Evolutionary conservation across 1,140 invertebrate species (phyloP).

Genomic region (Drosophila hydei): DNA sequence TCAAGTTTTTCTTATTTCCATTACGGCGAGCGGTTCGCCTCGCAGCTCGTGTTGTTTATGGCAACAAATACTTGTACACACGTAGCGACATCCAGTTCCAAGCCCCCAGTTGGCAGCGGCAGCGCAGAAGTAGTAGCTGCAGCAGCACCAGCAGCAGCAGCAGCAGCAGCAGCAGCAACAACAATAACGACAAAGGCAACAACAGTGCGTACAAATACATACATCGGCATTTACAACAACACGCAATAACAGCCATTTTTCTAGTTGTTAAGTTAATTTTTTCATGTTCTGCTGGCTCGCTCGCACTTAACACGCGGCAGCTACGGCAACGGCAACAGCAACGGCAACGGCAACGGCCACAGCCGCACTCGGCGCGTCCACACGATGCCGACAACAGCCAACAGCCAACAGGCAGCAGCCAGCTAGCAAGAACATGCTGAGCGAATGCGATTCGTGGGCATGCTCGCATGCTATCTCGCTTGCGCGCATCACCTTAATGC

Average conservation of each 20-base stretch:
- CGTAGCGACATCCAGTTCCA: constrained; percentile 53
- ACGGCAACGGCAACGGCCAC: constrained; percentile 1
- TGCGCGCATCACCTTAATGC: constrained; percentile 41
- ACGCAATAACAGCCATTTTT: constrained; percentile 84
- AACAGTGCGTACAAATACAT: constrained; percentile 77
- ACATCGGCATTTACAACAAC: constrained; percentile 82
- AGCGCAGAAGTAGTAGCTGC: constrained; percentile 28
- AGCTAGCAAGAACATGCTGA: constrained; percentile 44
- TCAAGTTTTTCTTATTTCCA: constrained; percentile 79
- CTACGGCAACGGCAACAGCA: constrained; percentile 3
- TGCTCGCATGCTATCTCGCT: constrained; percentile 56
- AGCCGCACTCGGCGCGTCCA: constrained; percentile 4
- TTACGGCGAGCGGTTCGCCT: constrained; percentile 62
- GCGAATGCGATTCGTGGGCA: constrained; percentile 69
- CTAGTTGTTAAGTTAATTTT: constrained; percentile 84
- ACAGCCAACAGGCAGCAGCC: constrained; percentile 36
- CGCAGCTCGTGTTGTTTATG: constrained; percentile 72
- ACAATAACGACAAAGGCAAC: constrained; percentile 49
- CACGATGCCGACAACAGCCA: constrained; percentile 9
- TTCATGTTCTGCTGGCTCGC: constrained; percentile 82
- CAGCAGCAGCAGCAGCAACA: constrained; percentile 42
- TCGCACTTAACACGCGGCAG: constrained; percentile 51
- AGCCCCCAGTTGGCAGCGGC: constrained; percentile 18
- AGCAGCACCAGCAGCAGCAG: constrained; percentile 21
- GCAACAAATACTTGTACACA: constrained; percentile 68